These are phyloP conservation scores for Heliconius nattereri DNA, from an alignment of 1,140 invertebrate genomes.

Conservation along the genomic window DNA sequence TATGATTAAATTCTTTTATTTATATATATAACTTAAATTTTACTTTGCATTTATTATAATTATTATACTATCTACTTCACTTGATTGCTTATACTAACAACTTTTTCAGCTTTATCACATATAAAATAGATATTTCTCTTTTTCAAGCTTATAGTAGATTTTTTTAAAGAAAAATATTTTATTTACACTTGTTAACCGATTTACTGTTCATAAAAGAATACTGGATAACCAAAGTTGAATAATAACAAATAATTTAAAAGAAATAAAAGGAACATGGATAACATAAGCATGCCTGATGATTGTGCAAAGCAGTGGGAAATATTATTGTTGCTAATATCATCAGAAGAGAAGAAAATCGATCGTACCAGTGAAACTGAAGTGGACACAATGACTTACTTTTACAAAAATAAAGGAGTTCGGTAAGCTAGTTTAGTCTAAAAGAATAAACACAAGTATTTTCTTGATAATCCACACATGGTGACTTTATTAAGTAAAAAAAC, in stretches of 20 bases:
- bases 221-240: background rate
- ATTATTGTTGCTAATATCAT: conserved; percentile 63
- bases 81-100: background rate
- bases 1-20: conserved; percentile 10
- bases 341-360: conserved; percentile 74
- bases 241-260: background rate
- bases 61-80: conserved; percentile 8
- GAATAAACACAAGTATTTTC: background rate
- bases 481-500: background rate
- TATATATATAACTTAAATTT: conserved; percentile 10
- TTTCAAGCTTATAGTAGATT: background rate
- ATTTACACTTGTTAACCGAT: background rate
- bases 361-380: conserved; percentile 63
- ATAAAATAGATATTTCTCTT: background rate
- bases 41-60: conserved; percentile 1
- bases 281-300: conserved; percentile 56
- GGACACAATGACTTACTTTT: conserved; percentile 70
- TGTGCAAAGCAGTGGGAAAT: conserved; percentile 73
- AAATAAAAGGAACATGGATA: conserved; percentile 41
- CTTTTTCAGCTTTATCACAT: background rate
- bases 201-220: background rate
- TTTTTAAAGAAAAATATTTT: background rate
- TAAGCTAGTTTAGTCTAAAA: conserved; percentile 34
- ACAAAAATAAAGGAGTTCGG: conserved; percentile 65
- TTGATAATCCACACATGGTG: background rate